Evolutionary conservation across 2,113 vertebrate species (phyloP).

Genomic region (Hypomesus transpacificus): DNA sequence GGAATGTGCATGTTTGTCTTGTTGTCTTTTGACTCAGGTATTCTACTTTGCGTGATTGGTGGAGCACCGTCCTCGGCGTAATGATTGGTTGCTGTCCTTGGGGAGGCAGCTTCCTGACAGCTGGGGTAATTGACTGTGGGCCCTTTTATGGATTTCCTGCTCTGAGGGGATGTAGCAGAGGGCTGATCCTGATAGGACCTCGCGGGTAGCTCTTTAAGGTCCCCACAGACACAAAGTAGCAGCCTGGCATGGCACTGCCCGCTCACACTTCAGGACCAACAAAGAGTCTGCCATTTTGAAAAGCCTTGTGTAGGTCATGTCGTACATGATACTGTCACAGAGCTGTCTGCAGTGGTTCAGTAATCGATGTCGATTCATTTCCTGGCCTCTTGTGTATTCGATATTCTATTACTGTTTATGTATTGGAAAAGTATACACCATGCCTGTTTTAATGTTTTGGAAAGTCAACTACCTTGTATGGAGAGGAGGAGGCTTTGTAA

Average conservation of each 20-base stretch:
- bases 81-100: constrained; percentile 51
- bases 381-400: too few species aligned
- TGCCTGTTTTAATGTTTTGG: too few species aligned
- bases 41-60: constrained; percentile 29
- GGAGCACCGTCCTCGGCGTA: constrained; percentile 29
- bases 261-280: neutral
- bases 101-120: constrained; percentile 49
- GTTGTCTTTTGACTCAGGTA: neutral
- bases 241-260: neutral
- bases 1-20: neutral
- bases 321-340: too few species aligned
- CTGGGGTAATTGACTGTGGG: constrained; percentile 61
- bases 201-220: neutral
- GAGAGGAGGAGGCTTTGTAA: too few species aligned
- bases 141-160: constrained; percentile 57
- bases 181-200: constrained; percentile 33
- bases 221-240: neutral
- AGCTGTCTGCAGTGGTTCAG: too few species aligned
- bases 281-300: too few species aligned
- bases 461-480: too few species aligned
- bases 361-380: too few species aligned
- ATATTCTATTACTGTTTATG: too few species aligned
- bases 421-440: too few species aligned
- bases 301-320: too few species aligned
- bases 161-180: constrained; percentile 50